These are phyloP conservation scores for Gasterosteus aculeatus DNA, from an alignment of 2,113 vertebrate species.

Conservation along the genomic window DNA sequence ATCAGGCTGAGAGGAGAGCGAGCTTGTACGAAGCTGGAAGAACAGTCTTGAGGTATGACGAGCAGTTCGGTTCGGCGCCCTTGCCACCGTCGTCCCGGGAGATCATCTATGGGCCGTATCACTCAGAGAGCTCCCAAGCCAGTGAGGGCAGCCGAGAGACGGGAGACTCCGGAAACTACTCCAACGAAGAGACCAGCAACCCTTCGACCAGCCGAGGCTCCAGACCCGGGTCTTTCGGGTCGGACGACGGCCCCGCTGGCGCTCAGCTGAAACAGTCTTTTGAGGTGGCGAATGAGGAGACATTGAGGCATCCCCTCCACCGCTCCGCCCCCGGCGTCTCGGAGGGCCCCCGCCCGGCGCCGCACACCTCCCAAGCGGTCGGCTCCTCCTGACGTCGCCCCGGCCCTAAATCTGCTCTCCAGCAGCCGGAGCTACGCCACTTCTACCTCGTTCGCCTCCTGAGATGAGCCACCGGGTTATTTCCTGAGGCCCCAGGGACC, in stretches of 20 bases:
- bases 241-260: neutral
- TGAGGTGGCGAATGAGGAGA: slow-evolving; percentile 55
- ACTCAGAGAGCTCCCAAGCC: slow-evolving; percentile 88
- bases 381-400: slow-evolving; percentile 55
- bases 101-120: slow-evolving; percentile 74
- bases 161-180: slow-evolving; percentile 91
- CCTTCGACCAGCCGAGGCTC: slow-evolving; percentile 68
- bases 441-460: slow-evolving; percentile 60
- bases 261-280: slow-evolving; percentile 52
- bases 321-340: slow-evolving; percentile 26
- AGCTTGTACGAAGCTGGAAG: slow-evolving; percentile 86
- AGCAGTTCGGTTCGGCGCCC: slow-evolving; percentile 60
- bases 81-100: slow-evolving; percentile 72
- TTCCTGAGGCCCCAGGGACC: slow-evolving; percentile 46
- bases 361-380: slow-evolving; percentile 16
- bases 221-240: slow-evolving; percentile 47
- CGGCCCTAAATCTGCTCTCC: slow-evolving; percentile 33
- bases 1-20: slow-evolving; percentile 80
- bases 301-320: neutral
- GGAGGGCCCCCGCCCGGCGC: slow-evolving; percentile 17
- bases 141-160: slow-evolving; percentile 93
- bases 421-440: slow-evolving; percentile 36
- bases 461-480: slow-evolving; percentile 32
- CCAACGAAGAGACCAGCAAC: slow-evolving; percentile 84
- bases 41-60: slow-evolving; percentile 78